Base-by-base conservation (phyloP, 2,888 invertebrate species). In the Andrena chrysosceles region DNA sequence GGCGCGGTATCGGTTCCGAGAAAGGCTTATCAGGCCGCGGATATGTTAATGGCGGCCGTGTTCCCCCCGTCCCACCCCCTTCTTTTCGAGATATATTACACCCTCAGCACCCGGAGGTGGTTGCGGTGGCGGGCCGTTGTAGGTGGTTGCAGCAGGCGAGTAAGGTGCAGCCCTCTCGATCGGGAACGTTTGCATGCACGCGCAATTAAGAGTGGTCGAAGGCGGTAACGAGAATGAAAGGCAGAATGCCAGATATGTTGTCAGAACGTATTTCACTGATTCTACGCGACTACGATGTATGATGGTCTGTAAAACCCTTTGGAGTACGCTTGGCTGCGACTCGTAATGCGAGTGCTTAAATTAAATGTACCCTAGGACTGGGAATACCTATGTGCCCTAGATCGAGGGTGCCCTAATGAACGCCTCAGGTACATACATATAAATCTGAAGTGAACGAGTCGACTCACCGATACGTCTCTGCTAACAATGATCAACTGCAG, bases 1-100 rank as follows among this genome's bases (percentile, higher is more conserved):
- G 86, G 89, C 83, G 89, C 89, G 90, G 92, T 93, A 93, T 93
- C 93, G 93, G 92, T 94, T 94, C 93, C 89, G 88, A 93, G 93
- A 93, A 93, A 90, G 91, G 90, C 92, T 93, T 94, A 94, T 94
- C 93, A 91, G 92, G 68, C 87, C 90, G 92, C 91, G 93, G 92
- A 93, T 94, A 93, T 94, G 93, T 93, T 94, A 93, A 94, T 94
- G 93, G 93, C 90, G 92, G 89, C 91, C 92, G 91, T 93, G 93
- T 93, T 81, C 80, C 84, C 76, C 68, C 77, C 77, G 63, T 69
- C 79, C 69, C 71, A 60, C 70, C 83, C 71, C 77, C 89, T 82
- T 74, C 78, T 84, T 84, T 88, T 86, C 87, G 91, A 93, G 91
- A 93, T 93, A 92, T 92, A 93, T 93, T 92, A 87, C 91, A 90